A percentile compares a stretch with the other conserved stretches of the same genome.
These are phyloP conservation scores for Aelia acuminata DNA, from an alignment of 2,888 invertebrate species.

Conservation along the genomic window DNA sequence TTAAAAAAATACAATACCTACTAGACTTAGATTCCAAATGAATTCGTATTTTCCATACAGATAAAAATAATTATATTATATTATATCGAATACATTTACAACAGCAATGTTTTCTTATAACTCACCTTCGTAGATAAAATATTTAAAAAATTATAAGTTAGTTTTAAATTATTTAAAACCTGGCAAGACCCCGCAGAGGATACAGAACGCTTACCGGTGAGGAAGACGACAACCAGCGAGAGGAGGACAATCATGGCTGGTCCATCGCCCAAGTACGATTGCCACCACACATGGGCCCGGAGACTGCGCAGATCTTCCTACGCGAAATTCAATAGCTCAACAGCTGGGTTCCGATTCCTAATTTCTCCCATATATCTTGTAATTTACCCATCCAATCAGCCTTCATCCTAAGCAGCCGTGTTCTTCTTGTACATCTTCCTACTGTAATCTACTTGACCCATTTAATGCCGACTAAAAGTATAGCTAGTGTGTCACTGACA, in stretches of 20 bases:
- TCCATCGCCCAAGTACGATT: constrained; percentile 34
- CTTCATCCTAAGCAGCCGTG: background rate
- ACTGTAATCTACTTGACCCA: too few relatives aligned
- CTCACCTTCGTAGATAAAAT: background rate
- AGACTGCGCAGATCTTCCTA: constrained; percentile 28
- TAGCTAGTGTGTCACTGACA: too few relatives aligned
- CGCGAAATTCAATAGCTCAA: constrained; percentile 55
- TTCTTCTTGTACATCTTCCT: too few relatives aligned
- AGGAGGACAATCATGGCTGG: constrained; percentile 44
- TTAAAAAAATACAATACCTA: too few relatives aligned
- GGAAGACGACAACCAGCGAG: background rate
- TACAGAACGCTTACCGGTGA: constrained; percentile 50
- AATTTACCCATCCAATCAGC: background rate
- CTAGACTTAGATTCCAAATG: too few relatives aligned
- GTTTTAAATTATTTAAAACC: background rate
- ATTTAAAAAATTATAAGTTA: background rate
- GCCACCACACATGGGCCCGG: background rate
- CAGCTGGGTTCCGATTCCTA: constrained; percentile 39
- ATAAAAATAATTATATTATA: too few relatives aligned
- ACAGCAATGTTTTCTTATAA: background rate
- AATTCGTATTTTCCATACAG: too few relatives aligned
- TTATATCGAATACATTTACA: background rate
- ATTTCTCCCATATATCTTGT: background rate
- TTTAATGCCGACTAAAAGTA: too few relatives aligned
- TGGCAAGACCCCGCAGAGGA: background rate